Percentiles rank a stretch among this genome's conserved stretches.
These are phyloP conservation scores for Denticeps clupeoides DNA, from an alignment of 2,797 vertebrate genomes.

Conservation along the genomic window DNA sequence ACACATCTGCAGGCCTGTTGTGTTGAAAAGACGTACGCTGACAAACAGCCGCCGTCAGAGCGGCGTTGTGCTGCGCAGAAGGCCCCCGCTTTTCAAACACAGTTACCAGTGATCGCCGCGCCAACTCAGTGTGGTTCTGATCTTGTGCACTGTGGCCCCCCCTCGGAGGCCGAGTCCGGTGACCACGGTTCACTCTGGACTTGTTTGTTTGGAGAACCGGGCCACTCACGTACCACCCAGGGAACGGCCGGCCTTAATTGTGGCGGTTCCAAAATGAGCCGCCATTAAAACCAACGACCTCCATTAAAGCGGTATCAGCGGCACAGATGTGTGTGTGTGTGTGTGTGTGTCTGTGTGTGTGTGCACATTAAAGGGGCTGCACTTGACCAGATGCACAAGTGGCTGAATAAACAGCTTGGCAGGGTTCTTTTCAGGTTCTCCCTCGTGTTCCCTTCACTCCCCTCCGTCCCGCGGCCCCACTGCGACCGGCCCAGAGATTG, in stretches of 20 bases:
- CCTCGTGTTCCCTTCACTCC: conserved; percentile 25
- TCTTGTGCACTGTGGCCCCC: too few relatives aligned
- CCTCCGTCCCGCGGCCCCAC: conserved; percentile 30
- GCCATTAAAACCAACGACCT: conserved; percentile 64
- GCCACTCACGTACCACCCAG: conserved; percentile 43
- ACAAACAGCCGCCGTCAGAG: conserved; percentile 43
- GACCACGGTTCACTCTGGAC: conserved; percentile 10
- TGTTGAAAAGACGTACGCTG: conserved; percentile 23
- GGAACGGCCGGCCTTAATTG: conserved; percentile 53
- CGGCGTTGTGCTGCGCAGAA: conserved; percentile 28
- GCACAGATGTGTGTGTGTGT: conserved; percentile 37
- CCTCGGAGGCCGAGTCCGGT: too few relatives aligned
- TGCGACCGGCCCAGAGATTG: conserved; percentile 49
- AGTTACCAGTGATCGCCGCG: conserved; percentile 43
- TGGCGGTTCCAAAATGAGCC: conserved; percentile 51
- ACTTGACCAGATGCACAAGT: conserved; percentile 55
- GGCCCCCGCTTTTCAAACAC: conserved; percentile 40
- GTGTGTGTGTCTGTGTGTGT: conserved; percentile 5
- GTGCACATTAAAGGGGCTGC: conserved; percentile 24
- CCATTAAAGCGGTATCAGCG: conserved; percentile 57
- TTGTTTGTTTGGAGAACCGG: conserved; percentile 53
- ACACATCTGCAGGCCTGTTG: neutral
- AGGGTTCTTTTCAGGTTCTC: conserved; percentile 29
- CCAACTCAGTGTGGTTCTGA: conserved; percentile 45
- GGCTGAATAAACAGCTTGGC: conserved; percentile 56